A percentile compares a stretch with the other conserved stretches of the same genome.
Conservation (phyloP, 2,797 vertebrate species). For the Platalea minor region DNA sequence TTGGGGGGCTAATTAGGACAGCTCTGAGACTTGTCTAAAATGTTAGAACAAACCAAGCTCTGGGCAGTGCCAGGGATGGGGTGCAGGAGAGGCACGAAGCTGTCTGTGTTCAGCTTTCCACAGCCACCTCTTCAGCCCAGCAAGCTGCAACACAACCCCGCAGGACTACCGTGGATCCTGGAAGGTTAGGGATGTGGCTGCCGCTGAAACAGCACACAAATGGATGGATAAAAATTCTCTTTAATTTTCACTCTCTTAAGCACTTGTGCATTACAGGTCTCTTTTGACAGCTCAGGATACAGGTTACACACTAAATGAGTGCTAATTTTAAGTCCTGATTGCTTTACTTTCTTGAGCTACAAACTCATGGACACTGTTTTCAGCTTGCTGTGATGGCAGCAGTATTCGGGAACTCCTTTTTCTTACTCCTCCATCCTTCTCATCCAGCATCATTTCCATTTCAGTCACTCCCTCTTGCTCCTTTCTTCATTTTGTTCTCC, state of each 20-base stretch:
- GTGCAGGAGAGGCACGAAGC: not conserved
- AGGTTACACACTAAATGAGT: not conserved
- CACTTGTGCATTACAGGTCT: not conserved
- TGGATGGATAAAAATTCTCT: not conserved
- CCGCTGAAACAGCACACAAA: not conserved
- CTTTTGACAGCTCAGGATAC: not conserved
- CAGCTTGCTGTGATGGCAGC: not conserved
- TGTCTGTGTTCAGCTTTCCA: not conserved
- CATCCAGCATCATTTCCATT: not conserved
- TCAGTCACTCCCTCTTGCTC: not conserved
- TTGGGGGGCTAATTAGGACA: not conserved
- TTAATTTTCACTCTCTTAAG: not conserved
- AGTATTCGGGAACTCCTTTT: not conserved
- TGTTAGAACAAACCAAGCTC: not conserved
- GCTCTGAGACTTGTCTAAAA: not conserved
- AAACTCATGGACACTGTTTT: not conserved
- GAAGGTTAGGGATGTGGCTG: not conserved
- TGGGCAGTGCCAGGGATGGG: not conserved
- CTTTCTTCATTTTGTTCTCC: not conserved
- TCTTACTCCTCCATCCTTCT: not conserved
- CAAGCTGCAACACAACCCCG: not conserved
- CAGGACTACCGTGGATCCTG: not conserved
- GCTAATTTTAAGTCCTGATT: not conserved
- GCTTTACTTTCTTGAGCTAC: not conserved
- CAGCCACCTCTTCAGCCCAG: not conserved